Percentiles rank a stretch among this genome's conserved stretches.
Conservation (phyloP, 37 sponge, comb jelly and placozoan genomes). For the Agelas oroides region DNA sequence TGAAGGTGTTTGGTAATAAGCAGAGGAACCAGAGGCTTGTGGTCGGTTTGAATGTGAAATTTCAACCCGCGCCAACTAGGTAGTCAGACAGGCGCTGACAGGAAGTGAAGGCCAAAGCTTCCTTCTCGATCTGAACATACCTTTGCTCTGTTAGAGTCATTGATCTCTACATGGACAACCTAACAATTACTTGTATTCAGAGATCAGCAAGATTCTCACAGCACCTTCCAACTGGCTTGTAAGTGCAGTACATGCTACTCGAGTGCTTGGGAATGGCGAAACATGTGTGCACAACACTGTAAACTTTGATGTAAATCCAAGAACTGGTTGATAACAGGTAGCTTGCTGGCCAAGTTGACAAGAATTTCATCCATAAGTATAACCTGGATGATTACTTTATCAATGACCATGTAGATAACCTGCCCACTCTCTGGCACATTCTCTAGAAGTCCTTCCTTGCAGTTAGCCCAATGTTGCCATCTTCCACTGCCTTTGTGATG, state of each 20-base stretch:
- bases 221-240: too few species aligned
- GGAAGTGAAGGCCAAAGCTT: constrained; percentile 40
- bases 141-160: constrained; percentile 32
- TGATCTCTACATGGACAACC: constrained; percentile 42
- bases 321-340: too few species aligned
- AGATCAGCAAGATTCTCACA: too few species aligned
- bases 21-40: constrained; percentile 67
- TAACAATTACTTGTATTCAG: too few species aligned
- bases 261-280: too few species aligned
- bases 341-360: too few species aligned
- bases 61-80: too few species aligned
- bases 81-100: constrained; percentile 27
- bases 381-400: too few species aligned
- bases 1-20: constrained; percentile 57
- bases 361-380: too few species aligned
- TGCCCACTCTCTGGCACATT: background rate
- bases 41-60: constrained; percentile 61
- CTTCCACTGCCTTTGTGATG: background rate
- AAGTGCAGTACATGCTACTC: too few species aligned
- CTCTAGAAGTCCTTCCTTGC: background rate
- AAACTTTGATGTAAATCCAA: too few species aligned
- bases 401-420: background rate
- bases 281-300: too few species aligned
- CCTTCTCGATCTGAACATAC: constrained; percentile 63
- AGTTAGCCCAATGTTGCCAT: background rate